Evolutionary conservation across 2,797 vertebrate genomes (phyloP).

Genomic region (Gadopsis marmoratus): DNA sequence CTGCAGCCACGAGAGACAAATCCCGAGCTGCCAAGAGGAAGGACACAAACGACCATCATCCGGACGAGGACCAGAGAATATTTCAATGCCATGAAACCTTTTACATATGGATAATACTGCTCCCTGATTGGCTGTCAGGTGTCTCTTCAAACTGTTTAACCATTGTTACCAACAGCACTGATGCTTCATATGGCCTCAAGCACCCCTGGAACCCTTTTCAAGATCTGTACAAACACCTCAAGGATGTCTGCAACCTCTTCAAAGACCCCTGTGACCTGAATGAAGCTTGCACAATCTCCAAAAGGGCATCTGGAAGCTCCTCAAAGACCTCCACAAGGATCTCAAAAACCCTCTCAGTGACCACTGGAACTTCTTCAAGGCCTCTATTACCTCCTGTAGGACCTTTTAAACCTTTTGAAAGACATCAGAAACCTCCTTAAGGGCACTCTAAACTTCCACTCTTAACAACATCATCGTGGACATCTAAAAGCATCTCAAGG

Average conservation of each 20-base stretch:
- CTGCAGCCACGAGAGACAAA: slow-evolving; percentile 14
- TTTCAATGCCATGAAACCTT: background rate
- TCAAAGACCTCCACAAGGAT: background rate
- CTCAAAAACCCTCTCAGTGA: no score
- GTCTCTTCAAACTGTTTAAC: background rate
- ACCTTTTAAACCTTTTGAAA: background rate
- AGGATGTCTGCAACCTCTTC: background rate
- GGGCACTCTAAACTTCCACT: background rate
- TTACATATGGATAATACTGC: background rate
- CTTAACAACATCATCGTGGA: background rate
- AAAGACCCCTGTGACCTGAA: background rate
- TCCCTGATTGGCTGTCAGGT: background rate
- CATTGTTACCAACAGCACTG: background rate
- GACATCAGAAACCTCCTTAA: background rate
- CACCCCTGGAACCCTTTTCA: background rate
- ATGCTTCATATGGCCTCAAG: background rate
- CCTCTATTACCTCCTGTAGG: no score
- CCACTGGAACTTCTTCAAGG: background rate
- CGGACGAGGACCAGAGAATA: background rate
- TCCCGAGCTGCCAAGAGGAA: background rate
- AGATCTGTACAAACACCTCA: background rate
- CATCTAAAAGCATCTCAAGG: no score
- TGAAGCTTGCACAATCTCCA: background rate
- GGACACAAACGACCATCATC: background rate
- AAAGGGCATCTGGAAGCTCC: background rate